phyloP scores from a whole-genome alignment of 2,797 vertebrate species.

The Falco columbarius region DNA sequence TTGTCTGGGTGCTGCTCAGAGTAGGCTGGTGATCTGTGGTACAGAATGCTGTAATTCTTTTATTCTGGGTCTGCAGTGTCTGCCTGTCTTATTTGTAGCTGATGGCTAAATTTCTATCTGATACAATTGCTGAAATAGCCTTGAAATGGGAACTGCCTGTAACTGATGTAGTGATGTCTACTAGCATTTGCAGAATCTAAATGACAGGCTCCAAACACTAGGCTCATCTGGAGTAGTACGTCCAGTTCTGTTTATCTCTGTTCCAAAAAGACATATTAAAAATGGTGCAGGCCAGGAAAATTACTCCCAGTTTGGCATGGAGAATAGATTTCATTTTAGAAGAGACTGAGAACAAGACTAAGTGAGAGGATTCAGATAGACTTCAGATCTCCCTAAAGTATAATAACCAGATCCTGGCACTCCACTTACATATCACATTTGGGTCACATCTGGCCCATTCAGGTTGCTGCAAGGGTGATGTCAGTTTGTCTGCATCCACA shows the following conservation, averaged over 20 bases:
- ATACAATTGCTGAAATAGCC: constrained; percentile 39
- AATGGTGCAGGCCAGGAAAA: neutral
- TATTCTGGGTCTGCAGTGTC: neutral
- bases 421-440: neutral
- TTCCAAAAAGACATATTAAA: neutral
- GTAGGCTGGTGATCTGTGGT: neutral
- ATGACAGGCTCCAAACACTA: constrained; percentile 7
- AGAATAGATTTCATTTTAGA: neutral
- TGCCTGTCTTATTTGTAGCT: constrained; percentile 15
- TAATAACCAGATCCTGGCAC: neutral
- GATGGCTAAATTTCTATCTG: constrained; percentile 44
- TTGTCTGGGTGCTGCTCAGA: neutral
- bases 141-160: constrained; percentile 33
- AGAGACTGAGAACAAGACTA: neutral
- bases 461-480: neutral
- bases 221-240: neutral
- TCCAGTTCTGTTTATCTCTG: neutral
- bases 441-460: neutral
- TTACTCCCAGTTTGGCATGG: neutral
- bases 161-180: constrained; percentile 30
- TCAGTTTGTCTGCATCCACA: neutral
- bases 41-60: neutral
- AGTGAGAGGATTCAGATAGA: neutral
- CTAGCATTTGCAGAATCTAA: constrained; percentile 44
- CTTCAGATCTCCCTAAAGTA: neutral